Evolutionary conservation across 2,888 invertebrate species (phyloP), one percentile per base, ranked within the genome.

Genomic region (Laspeyria flexula): DNA sequence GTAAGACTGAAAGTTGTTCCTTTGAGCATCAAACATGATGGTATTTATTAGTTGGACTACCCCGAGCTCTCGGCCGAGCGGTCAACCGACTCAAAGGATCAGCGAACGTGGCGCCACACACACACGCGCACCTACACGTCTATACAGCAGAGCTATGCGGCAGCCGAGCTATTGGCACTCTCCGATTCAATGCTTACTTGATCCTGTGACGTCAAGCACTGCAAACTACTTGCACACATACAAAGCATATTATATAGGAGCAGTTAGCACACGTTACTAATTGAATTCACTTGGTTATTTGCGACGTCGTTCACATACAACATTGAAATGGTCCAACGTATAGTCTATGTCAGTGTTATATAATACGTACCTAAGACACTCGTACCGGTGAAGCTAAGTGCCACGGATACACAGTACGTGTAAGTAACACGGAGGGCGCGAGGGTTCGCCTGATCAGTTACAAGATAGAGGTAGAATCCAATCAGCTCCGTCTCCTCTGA

Each of bases 81-180:
- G 47, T 62, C 47, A 46, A 59, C 34, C 31, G 33, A 31, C 42
- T 50, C 45, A 55, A 53, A 59, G 56, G 62, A 50, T 59, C 59
- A 49, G 31, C 11, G 47, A 37, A 42, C 33, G 31, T 49, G 44
- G 34, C 1, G 38, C 40, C 39, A 29, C 27, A 21, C 12, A 5
- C 25, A 7, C 35, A 33, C 37, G 31, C 34, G 39, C 21, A n/a
- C 41, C 40, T 35, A 29, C 27, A 21, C n/a, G 2, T 5, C 3
- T 7, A 7, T 25, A 7, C 7, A 25, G 21, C 23, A 42, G 0
- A 31, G 9, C 7, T 9, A 11, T 23, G 34, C 1, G 31, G 18
- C 18, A n/a, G n/a, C 29, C 16, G n/a, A 12, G 34, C 23, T 41
- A 41, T 40, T 41, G 47, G 41, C 41, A 46, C 40, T 33, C 31